These are phyloP conservation scores for Drosophila colorata DNA, from an alignment of 2,888 invertebrate genomes.

Conservation along the genomic window DNA sequence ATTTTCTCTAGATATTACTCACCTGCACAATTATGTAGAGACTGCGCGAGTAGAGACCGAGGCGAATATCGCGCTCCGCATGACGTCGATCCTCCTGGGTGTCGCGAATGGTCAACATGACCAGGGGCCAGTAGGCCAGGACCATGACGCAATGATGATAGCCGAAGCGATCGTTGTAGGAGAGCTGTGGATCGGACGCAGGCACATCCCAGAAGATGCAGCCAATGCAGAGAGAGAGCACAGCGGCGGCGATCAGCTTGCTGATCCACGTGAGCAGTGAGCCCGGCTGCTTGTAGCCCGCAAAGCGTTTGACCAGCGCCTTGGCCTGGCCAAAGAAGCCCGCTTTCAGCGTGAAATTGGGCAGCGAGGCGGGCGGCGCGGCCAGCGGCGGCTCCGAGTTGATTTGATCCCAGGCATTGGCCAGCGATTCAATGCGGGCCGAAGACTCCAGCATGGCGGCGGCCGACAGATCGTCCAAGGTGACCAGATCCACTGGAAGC, in stretches of 20 bases:
- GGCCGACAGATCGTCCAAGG: constrained; percentile 95
- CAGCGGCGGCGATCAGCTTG: constrained; percentile 91
- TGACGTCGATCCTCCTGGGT: constrained; percentile 86
- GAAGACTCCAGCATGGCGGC: constrained; percentile 98
- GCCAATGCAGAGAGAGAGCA: constrained; percentile 93
- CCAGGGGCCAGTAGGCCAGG: constrained; percentile 91
- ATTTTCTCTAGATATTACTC: constrained; percentile 55
- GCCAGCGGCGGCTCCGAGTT: constrained; percentile 85
- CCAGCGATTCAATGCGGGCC: constrained; percentile 95
- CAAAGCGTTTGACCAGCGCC: constrained; percentile 87
- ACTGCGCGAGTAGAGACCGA: constrained; percentile 92
- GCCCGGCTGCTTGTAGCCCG: constrained; percentile 93
- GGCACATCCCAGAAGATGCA: constrained; percentile 96
- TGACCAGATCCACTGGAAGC: constrained; percentile 94
- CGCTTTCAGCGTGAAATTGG: constrained; percentile 88
- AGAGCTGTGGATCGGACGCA: constrained; percentile 90
- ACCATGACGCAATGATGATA: constrained; percentile 94
- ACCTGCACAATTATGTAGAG: constrained; percentile 93
- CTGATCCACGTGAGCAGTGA: constrained; percentile 92
- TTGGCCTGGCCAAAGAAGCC: constrained; percentile 90
- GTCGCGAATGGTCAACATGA: constrained; percentile 87
- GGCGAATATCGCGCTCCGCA: constrained; percentile 92
- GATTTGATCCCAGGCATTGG: constrained; percentile 88
- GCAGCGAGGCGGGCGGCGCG: constrained; percentile 92
- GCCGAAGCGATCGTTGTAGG: constrained; percentile 92